Base-by-base conservation (phyloP, 2,888 invertebrate species). In the Tipula helvola region DNA sequence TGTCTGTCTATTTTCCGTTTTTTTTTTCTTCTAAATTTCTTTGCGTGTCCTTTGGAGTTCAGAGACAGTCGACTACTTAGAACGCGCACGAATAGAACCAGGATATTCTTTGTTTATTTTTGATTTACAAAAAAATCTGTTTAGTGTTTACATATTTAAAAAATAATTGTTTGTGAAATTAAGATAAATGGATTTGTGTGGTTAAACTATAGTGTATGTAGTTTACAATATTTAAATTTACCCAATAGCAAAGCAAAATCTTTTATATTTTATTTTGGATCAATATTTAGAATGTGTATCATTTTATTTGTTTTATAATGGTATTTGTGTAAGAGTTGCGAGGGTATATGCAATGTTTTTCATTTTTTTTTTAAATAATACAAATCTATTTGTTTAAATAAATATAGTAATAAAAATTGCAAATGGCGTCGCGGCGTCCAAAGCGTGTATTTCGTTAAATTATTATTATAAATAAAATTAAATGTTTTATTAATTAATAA, bases 401-500 rank as follows among this genome's bases (percentile, higher is more conserved):
- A 71, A 71, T 28, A 16, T 42, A 42, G 42, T 42, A 85, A 85
- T 42, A 85, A 85, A 42, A 42, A 85, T 85, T 85, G 85, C 85
- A 85, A 85, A 85, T 85, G 85, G 85, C 85, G 85, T 85, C 85
- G 85, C 85, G 85, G 85, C 85, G 85, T 85, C 85, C 85, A 85
- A 85, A 85, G 85, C 85, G 85, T 85, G 85, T 85, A 44, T 85
- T 41, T 85, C 41, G 42, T 84, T 84, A n/a, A 39, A 8, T 84
- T 84, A 18, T 84, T 84, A 18, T 71, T 71, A 71, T 71, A 71
- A 71, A 71, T 71, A 71, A 71, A 28, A 71, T 71, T 28, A 84
- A 84, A 5, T 84, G 3, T 84, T 84, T 13, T 39, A 41, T 84
- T 84, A 5, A 39, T 84, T 39, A 84, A 36, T 39, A 84, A 84